Percentiles rank a stretch among this genome's conserved stretches.
Conservation (phyloP, 2,797 vertebrate genomes). For the Fratercula arctica region DNA sequence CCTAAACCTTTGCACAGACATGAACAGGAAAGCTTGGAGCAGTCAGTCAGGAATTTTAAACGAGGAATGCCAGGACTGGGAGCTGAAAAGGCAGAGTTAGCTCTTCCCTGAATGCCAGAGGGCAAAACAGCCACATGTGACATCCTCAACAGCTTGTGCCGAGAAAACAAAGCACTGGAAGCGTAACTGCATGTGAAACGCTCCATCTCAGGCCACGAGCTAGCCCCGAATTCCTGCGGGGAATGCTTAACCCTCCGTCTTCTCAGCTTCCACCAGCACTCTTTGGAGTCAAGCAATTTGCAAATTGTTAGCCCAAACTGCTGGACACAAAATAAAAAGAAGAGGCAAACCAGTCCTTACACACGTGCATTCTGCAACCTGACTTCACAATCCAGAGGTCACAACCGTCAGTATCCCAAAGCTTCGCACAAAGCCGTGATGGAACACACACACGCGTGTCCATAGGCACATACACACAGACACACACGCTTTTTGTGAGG, state of each 20-base stretch:
- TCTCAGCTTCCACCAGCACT: neutral
- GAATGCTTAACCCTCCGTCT: neutral
- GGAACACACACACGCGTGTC: accelerated
- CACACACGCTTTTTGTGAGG: neutral
- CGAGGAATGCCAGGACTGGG: neutral
- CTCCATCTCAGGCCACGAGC: neutral
- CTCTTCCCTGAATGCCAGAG: neutral
- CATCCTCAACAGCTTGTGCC: neutral
- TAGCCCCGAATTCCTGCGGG: neutral
- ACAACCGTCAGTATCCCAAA: neutral
- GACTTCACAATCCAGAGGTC: neutral
- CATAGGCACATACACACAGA: accelerated
- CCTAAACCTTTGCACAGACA: neutral
- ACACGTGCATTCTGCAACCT: neutral
- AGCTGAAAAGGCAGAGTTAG: neutral
- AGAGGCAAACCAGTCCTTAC: neutral
- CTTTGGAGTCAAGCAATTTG: neutral
- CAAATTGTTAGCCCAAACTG: neutral
- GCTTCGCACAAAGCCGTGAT: neutral
- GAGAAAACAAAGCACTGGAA: neutral
- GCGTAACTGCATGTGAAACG: neutral
- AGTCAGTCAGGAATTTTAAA: neutral
- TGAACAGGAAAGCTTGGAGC: neutral
- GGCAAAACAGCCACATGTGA: neutral
- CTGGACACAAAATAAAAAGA: neutral